Conservation (phyloP, 2,113 vertebrate species). For the Cyprichromis sp. region DNA sequence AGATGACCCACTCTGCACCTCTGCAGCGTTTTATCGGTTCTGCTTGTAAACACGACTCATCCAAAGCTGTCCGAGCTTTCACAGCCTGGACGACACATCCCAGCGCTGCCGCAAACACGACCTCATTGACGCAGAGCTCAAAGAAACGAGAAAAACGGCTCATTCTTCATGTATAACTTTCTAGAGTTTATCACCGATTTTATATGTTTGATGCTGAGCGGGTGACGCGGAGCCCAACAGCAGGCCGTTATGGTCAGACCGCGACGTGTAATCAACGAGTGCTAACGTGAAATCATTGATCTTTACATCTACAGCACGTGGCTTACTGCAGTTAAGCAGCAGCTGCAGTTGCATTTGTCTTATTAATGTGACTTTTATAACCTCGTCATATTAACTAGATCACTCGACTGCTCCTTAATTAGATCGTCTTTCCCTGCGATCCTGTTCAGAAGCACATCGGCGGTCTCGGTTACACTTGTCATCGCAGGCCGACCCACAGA, state of each 20-base stretch:
- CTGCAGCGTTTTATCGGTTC: not conserved
- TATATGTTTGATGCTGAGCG: not conserved
- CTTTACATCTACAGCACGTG: not conserved
- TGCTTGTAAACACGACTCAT: not conserved
- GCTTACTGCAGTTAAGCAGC: not conserved
- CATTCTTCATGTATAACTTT: rapidly evolving
- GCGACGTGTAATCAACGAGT: not conserved
- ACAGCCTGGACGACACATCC: not conserved
- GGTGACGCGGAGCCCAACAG: not conserved
- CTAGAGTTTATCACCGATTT: not conserved
- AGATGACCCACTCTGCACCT: not conserved
- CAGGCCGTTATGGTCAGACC: not conserved
- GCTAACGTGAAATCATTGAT: not conserved
- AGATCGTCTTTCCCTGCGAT: not conserved
- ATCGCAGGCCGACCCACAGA: not conserved
- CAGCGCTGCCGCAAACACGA: not conserved
- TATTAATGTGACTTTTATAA: not conserved
- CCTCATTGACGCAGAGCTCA: rapidly evolving
- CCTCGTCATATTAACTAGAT: not conserved
- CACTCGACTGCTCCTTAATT: not conserved
- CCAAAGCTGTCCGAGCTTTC: rapidly evolving
- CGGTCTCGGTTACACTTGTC: not conserved
- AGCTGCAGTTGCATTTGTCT: not conserved
- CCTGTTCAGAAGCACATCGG: not conserved
- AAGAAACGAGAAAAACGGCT: not conserved